These are phyloP conservation scores for Neosilurus hyrtlii DNA, from an alignment of 2,797 vertebrate species.

Conservation along the genomic window DNA sequence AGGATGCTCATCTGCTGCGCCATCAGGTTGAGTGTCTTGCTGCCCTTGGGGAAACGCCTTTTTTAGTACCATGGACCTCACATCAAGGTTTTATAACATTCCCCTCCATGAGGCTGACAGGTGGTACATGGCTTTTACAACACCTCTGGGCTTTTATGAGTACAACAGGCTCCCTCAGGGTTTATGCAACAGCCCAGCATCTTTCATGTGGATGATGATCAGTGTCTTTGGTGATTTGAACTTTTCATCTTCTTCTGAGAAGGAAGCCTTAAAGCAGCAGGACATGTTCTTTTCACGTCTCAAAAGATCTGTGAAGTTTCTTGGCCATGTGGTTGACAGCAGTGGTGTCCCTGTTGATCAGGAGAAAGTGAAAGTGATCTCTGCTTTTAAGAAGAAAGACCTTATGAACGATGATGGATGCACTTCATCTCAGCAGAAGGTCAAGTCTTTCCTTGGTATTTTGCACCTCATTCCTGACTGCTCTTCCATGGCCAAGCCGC, in stretches of 20 bases:
- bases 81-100: conserved; percentile 4
- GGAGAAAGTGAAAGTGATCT: background rate
- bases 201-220: background rate
- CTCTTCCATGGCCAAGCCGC: background rate
- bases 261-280: background rate
- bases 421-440: background rate
- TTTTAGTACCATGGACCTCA: conserved; percentile 22
- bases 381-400: background rate
- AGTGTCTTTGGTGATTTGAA: background rate
- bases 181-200: background rate
- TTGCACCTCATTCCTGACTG: conserved; percentile 8
- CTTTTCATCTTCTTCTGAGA: background rate
- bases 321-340: conserved; percentile 6
- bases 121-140: background rate
- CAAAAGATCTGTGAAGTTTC: background rate
- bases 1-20: too few species aligned
- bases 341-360: background rate
- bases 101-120: conserved; percentile 5
- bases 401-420: background rate
- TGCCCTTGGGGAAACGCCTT: too few species aligned
- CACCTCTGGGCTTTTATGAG: background rate
- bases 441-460: conserved; percentile 14
- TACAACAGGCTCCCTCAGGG: background rate
- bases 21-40: too few species aligned
- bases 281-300: too few species aligned